Conservation (phyloP, 2,888 invertebrate genomes). For the Folsomia candida region DNA sequence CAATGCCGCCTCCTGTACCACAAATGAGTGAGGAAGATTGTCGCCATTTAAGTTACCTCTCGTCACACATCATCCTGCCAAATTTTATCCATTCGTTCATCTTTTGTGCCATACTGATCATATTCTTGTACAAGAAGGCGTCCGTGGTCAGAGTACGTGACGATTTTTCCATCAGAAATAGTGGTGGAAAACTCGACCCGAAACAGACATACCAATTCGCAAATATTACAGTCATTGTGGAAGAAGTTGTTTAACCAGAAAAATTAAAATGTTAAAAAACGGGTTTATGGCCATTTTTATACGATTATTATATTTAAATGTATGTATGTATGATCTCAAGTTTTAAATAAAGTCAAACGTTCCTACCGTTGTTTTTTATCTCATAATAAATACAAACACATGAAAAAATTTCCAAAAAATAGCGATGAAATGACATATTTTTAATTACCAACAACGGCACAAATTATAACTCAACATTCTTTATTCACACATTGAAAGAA, state of each 20-base stretch:
- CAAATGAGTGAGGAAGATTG: neutral
- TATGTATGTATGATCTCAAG: too few relatives aligned
- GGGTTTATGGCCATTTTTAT: too few relatives aligned
- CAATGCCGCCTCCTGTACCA: neutral
- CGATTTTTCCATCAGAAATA: too few relatives aligned
- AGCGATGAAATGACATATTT: too few relatives aligned
- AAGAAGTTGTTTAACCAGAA: conserved; percentile 11
- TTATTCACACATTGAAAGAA: neutral
- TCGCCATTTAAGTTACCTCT: neutral
- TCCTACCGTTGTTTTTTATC: too few relatives aligned
- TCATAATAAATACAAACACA: too few relatives aligned
- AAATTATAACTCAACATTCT: neutral
- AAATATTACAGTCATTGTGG: conserved; percentile 6
- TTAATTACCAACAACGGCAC: too few relatives aligned
- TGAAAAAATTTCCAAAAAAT: too few relatives aligned
- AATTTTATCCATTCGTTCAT: neutral
- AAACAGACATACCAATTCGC: neutral
- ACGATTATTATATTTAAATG: too few relatives aligned
- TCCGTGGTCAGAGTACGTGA: too few relatives aligned
- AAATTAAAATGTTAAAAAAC: too few relatives aligned
- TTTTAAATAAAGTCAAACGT: too few relatives aligned
- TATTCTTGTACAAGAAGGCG: neutral
- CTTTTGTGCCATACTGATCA: neutral
- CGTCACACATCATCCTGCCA: neutral
- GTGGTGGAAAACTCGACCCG: neutral